These are phyloP conservation scores for Heteromurus nitidus DNA, from an alignment of 2,888 invertebrate genomes.

Conservation along the genomic window DNA sequence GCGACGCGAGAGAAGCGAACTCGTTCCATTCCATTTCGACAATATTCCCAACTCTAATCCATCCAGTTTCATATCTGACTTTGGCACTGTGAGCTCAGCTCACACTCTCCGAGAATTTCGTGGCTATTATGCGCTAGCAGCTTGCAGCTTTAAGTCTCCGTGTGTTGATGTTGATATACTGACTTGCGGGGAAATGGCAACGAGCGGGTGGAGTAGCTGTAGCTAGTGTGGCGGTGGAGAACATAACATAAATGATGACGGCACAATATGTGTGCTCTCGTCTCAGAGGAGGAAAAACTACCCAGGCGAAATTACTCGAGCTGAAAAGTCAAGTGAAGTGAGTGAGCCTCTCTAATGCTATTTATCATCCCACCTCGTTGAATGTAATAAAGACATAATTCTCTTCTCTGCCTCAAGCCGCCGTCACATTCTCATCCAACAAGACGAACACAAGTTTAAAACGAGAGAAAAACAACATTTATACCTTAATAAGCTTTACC, in stretches of 20 bases:
- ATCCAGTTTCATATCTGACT: background rate
- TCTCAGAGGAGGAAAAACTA: background rate
- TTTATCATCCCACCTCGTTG: constrained; percentile 65
- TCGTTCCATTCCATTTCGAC: constrained; percentile 5
- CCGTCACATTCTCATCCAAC: constrained; percentile 24
- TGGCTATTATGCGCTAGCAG: no score
- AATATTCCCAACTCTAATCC: no score
- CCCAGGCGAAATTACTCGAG: constrained; percentile 14
- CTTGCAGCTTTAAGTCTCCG: no score
- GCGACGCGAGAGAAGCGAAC: no score
- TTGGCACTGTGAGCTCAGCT: background rate
- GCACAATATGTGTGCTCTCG: background rate
- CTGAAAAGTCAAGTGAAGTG: background rate
- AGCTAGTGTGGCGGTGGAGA: background rate
- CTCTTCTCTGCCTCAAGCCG: constrained; percentile 49
- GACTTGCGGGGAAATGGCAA: background rate
- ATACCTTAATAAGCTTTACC: no score
- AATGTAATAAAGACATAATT: constrained; percentile 66
- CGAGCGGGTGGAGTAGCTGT: constrained; percentile 2
- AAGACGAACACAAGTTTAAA: constrained; percentile 11
- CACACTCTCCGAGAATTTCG: background rate
- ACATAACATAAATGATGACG: constrained; percentile 19
- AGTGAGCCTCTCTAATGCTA: constrained; percentile 39
- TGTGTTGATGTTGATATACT: no score
- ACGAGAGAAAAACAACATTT: constrained; percentile 2